These are phyloP conservation scores for Caradrina kadenii DNA, from an alignment of 2,888 invertebrate genomes.

Conservation along the genomic window DNA sequence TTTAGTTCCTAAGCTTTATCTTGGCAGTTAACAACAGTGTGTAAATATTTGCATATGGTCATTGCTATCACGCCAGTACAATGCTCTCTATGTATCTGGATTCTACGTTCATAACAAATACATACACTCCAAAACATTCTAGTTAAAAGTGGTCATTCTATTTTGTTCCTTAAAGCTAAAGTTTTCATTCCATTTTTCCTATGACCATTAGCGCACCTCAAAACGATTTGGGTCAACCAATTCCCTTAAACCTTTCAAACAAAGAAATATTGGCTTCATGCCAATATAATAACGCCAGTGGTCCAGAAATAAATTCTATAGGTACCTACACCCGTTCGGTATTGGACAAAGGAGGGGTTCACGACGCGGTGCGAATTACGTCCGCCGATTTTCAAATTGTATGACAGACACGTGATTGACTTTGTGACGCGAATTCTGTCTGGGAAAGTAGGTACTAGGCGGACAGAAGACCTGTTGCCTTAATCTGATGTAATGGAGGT, in stretches of 20 bases:
- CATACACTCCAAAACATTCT: not conserved
- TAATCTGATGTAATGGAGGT: conserved; percentile 5
- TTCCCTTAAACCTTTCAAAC: conserved; percentile 28
- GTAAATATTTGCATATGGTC: conserved; percentile 12
- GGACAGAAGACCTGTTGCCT: not conserved
- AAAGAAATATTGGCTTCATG: conserved; percentile 41
- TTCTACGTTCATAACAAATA: conserved; percentile 12
- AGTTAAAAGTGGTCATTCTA: not conserved
- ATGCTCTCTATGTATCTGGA: conserved; percentile 19
- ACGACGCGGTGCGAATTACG: conserved; percentile 44
- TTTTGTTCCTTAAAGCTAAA: not conserved
- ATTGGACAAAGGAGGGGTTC: conserved; percentile 41
- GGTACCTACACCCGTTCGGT: conserved; percentile 3
- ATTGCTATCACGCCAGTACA: conserved; percentile 9
- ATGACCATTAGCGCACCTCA: not conserved
- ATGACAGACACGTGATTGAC: conserved; percentile 15
- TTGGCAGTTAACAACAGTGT: conserved; percentile 3
- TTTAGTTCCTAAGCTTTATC: conserved; percentile 7
- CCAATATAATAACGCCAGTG: conserved; percentile 38
- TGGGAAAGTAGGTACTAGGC: conserved; percentile 15
- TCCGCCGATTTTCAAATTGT: conserved; percentile 77
- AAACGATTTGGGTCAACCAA: conserved; percentile 24
- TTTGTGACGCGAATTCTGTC: conserved; percentile 9
- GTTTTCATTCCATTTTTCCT: not conserved
- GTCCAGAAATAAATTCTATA: conserved; percentile 34